These are phyloP conservation scores for Germaria angustata DNA, from an alignment of 2,888 invertebrate genomes.

Conservation along the genomic window DNA sequence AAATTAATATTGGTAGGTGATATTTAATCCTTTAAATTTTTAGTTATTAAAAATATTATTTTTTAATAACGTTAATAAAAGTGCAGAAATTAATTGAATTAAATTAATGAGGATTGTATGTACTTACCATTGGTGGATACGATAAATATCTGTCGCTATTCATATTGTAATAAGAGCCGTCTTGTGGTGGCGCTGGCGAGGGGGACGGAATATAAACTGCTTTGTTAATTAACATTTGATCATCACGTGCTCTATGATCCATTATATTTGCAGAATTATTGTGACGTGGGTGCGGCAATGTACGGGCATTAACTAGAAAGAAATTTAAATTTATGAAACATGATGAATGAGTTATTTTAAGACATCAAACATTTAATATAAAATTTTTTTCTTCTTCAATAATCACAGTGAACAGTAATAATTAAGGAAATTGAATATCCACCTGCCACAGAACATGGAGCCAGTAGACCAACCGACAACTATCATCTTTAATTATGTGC, in stretches of 20 bases:
- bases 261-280: constrained; percentile 74
- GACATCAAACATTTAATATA: constrained; percentile 5
- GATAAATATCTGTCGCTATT: constrained; percentile 89
- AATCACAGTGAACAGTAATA: constrained; percentile 6
- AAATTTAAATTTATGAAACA: constrained; percentile 23
- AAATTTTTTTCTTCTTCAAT: background rate
- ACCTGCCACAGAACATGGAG: background rate
- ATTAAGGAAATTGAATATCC: background rate
- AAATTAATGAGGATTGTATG: constrained; percentile 19
- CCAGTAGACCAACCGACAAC: background rate
- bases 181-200: constrained; percentile 88
- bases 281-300: constrained; percentile 80
- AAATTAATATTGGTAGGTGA: background rate
- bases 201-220: constrained; percentile 81
- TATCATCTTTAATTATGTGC: constrained; percentile 47
- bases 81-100: constrained; percentile 16
- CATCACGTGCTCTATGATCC: constrained; percentile 78
- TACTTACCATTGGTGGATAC: constrained; percentile 85
- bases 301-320: constrained; percentile 78
- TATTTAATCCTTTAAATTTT: constrained; percentile 7
- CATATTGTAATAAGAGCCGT: constrained; percentile 91
- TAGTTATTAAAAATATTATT: constrained; percentile 12
- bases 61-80: constrained; percentile 16
- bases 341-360: background rate
- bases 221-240: constrained; percentile 80